A percentile compares a stretch with the other conserved stretches of the same genome.
Evolutionary conservation across 2,113 vertebrate species (phyloP).

Genomic region (Tenrec ecaudatus): DNA sequence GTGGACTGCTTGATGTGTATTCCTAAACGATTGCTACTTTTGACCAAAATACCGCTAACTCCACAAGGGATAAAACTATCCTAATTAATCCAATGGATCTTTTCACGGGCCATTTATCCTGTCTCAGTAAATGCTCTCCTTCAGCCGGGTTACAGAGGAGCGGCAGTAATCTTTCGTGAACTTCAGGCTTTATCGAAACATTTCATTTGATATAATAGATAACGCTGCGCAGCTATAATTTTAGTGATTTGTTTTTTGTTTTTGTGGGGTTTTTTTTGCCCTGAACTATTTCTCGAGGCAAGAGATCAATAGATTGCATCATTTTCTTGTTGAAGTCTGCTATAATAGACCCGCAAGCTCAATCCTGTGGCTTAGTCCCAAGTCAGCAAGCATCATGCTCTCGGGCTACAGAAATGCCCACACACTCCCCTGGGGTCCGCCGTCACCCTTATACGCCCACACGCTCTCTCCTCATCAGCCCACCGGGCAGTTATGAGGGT

Average conservation of each 20-base stretch:
- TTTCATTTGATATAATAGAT: conserved; percentile 18
- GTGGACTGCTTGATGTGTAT: conserved; percentile 39
- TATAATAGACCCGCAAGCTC: background rate
- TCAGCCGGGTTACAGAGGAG: background rate
- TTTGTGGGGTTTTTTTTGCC: background rate
- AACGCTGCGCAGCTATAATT: background rate
- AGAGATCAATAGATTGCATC: background rate
- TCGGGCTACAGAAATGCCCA: background rate
- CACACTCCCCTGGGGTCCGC: background rate
- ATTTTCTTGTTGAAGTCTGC: background rate
- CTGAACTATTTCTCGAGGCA: conserved; percentile 41
- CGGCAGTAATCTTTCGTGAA: background rate
- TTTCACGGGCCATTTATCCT: background rate
- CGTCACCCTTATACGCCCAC: rapidly evolving
- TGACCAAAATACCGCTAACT: conserved; percentile 14
- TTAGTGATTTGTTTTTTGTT: background rate
- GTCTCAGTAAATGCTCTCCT: conserved; percentile 6
- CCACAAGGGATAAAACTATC: conserved; percentile 14
- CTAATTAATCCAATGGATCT: background rate
- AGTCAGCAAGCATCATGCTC: background rate
- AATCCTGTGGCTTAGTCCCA: conserved; percentile 24
- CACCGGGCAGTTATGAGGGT: background rate
- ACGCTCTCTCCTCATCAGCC: background rate
- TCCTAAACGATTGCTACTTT: conserved; percentile 56
- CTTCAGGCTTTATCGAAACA: background rate